Evolutionary conservation across 2,888 invertebrate species (phyloP), one percentile per base, ranked within the genome.

Genomic region (Tortricodes alternella): DNA sequence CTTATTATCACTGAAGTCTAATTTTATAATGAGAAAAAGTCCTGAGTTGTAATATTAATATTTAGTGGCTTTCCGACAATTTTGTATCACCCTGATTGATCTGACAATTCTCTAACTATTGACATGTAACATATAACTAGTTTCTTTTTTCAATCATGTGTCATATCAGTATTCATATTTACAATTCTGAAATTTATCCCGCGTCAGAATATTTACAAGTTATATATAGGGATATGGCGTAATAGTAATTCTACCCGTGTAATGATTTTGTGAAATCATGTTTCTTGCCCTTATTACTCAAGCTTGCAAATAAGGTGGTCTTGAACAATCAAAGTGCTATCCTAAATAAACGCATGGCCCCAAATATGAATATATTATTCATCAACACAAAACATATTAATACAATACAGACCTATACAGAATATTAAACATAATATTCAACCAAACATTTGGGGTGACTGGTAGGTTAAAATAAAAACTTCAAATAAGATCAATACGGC

Each of bases 341-440:
- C 85, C 85, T 85, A 82, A 83, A 72, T 71, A 83, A 84, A 86
- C 83, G 67, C 64, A 66, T 77, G 73, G 68, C 71, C 76, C 73
- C 64, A 74, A 76, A 79, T 75, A 78, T 68, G 70, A 50, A 79
- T 80, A 72, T 73, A 83, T 83, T 76, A 83, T 83, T 83, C 80
- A 82, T 65, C 66, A 71, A 69, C 43, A 44, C n/a, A 38, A 23
- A 50, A 50, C 50, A 56, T 56, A 44, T 49, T 55, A 48, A 49
- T 55, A 43, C 8, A 27, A 29, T 29, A 48, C 13, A 39, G 5
- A 43, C 16, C 3, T 32, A 13, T 5, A 1, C 32, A 13, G 5
- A 5, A 13, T 15, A 6, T 3, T 13, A 13, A 15, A 15, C 13
- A 15, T 15, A 34, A 34, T 5, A 13, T 13, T 11, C 11, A 6